These are phyloP conservation scores for Thripadectes ignobilis DNA, from an alignment of 2,797 vertebrate genomes.

Conservation along the genomic window DNA sequence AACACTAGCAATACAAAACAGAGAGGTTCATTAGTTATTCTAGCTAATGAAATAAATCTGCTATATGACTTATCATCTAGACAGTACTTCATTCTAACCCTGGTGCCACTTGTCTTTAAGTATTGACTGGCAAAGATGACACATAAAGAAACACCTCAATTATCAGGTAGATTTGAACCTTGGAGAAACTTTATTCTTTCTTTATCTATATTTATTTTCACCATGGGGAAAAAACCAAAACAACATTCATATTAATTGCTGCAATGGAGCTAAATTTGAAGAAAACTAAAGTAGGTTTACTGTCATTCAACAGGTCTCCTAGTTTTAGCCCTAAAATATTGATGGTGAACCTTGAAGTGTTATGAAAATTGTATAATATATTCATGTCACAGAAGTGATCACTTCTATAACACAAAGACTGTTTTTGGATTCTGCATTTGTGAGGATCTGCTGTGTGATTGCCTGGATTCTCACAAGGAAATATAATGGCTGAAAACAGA, in stretches of 20 bases:
- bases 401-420: neutral
- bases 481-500: neutral
- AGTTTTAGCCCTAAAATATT: neutral
- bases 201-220: neutral
- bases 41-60: neutral
- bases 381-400: neutral
- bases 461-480: neutral
- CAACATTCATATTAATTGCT: neutral
- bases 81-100: neutral
- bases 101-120: neutral
- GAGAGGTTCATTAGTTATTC: neutral
- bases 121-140: neutral
- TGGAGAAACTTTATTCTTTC: neutral
- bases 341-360: neutral
- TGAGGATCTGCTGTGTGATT: neutral
- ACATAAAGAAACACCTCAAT: neutral
- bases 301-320: neutral
- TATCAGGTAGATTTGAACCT: neutral
- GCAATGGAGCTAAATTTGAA: neutral
- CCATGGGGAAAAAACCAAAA: fast-evolving
- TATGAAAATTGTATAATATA: neutral
- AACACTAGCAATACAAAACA: slow-evolving; percentile 60
- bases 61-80: neutral
- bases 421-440: neutral
- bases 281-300: neutral